Evolutionary conservation across 2,113 vertebrate species (phyloP).

Genomic region (Marmota flaviventris): DNA sequence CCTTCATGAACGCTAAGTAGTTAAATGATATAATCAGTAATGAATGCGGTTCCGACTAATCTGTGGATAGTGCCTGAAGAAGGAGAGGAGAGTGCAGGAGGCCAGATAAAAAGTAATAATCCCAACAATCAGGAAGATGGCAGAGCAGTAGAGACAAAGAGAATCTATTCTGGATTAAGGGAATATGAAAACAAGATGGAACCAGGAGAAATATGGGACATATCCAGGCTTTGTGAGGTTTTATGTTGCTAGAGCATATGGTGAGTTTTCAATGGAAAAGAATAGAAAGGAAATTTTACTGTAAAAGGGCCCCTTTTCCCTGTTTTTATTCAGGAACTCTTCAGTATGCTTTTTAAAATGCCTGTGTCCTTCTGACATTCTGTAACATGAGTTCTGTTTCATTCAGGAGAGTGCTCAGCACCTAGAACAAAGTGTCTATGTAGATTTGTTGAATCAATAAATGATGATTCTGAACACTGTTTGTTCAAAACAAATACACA

Average conservation of each 20-base stretch:
- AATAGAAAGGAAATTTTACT: not conserved
- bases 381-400: not conserved
- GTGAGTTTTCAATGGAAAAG: not conserved
- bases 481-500: not conserved
- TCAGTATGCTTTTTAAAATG: not conserved
- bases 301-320: not conserved
- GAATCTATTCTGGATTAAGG: not conserved
- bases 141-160: not conserved
- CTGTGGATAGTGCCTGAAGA: not conserved
- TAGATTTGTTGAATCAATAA: not conserved
- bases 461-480: not conserved
- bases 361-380: not conserved
- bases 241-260: not conserved
- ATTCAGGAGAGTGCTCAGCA: not conserved
- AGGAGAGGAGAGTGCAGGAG: not conserved
- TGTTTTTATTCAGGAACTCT: not conserved
- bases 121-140: not conserved
- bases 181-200: not conserved
- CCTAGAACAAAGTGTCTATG: not conserved
- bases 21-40: not conserved
- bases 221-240: not conserved
- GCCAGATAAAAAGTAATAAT: not conserved
- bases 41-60: not conserved
- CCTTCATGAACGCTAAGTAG: not conserved
- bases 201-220: accelerated